Evolutionary conservation across 37 sponge, comb jelly and placozoan species (phyloP).

Genomic region (Aplysina aerophoba): DNA sequence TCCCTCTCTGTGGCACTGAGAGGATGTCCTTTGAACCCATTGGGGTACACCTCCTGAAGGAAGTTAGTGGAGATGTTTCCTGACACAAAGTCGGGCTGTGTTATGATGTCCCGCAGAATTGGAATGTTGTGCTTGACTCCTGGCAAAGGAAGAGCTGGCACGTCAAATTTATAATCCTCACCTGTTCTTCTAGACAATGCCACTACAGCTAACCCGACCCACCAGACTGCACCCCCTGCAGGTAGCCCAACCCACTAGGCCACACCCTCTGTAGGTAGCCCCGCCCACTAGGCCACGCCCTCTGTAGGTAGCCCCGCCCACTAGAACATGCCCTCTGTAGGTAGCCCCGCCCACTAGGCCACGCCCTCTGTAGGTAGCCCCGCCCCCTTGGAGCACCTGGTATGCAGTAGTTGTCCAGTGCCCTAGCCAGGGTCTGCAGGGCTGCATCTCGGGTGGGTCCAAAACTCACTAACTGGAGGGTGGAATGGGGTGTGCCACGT

Average conservation of each 20-base stretch:
- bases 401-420: conserved; percentile 94
- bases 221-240: too few species aligned
- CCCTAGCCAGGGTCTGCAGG: conserved; percentile 81
- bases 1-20: conserved; percentile 51
- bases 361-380: not conserved
- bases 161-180: too few species aligned
- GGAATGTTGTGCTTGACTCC: conserved; percentile 92
- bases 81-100: conserved; percentile 70
- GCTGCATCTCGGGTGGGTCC: conserved; percentile 77
- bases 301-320: not conserved
- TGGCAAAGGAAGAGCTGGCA: too few species aligned
- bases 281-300: not conserved
- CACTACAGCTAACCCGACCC: too few species aligned
- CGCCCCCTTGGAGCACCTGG: conserved; percentile 54
- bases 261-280: not conserved
- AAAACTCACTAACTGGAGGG: conserved; percentile 80
- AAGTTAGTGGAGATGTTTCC: conserved; percentile 93
- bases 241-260: too few species aligned
- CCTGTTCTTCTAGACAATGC: too few species aligned
- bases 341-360: too few species aligned
- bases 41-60: conserved; percentile 86
- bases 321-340: too few species aligned
- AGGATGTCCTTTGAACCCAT: conserved; percentile 83
- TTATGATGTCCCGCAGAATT: conserved; percentile 77
- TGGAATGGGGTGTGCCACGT: not conserved